These are phyloP conservation scores for Panagrolaimus sp. DNA, from an alignment of 1,140 invertebrate species.

Conservation along the genomic window DNA sequence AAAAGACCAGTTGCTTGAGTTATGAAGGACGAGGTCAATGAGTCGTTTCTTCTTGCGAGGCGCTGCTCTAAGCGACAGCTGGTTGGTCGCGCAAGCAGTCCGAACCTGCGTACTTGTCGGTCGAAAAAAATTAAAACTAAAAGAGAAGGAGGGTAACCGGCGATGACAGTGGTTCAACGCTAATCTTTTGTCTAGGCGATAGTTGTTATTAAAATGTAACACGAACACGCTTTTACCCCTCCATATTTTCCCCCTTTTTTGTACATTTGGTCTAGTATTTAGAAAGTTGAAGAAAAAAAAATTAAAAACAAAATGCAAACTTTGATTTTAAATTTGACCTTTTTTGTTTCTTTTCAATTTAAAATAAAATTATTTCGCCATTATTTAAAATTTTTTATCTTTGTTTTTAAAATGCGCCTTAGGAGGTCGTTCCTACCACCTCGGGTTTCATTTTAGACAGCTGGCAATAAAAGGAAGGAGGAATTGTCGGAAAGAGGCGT, in stretches of 20 bases:
- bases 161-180: slow-evolving; percentile 9
- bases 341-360: too few relatives aligned
- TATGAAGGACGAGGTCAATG: slow-evolving; percentile 13
- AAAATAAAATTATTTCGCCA: too few relatives aligned
- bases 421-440: slow-evolving; percentile 7
- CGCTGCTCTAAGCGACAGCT: neutral
- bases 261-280: neutral
- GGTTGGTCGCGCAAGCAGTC: neutral
- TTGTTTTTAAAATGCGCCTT: neutral
- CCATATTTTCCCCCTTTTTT: neutral
- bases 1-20: neutral
- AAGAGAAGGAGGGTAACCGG: neutral
- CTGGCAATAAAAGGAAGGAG: neutral
- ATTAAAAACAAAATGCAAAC: too few relatives aligned
- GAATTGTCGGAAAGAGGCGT: too few relatives aligned
- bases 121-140: neutral
- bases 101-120: slow-evolving; percentile 12
- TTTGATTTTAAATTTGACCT: too few relatives aligned
- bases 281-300: too few relatives aligned
- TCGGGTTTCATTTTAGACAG: neutral
- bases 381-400: too few relatives aligned
- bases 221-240: neutral
- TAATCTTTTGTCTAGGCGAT: neutral
- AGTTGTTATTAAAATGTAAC: neutral
- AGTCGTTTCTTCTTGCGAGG: neutral